phyloP scores from a whole-genome alignment of 2,888 invertebrate genomes.

The Brachynemurus nebulosus region DNA sequence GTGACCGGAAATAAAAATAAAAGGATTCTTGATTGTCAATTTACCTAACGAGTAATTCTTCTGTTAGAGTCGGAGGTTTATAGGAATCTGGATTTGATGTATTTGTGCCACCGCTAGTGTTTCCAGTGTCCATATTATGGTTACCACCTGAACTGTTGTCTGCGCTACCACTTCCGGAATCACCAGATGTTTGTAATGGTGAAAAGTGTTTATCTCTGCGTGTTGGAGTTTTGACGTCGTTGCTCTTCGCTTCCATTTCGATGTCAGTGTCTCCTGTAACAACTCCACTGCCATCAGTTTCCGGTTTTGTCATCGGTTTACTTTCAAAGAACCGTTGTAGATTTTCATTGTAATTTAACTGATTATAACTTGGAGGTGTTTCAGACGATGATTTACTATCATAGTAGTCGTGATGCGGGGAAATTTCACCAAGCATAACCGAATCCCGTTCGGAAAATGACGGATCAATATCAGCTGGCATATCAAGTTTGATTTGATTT shows the following conservation, averaged over 20 bases:
- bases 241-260: conserved; percentile 29
- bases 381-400: conserved; percentile 68
- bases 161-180: conserved; percentile 42
- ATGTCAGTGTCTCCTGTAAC: conserved; percentile 26
- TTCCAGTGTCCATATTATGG: conserved; percentile 38
- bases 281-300: conserved; percentile 35
- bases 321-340: conserved; percentile 47
- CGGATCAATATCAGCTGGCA: conserved; percentile 42
- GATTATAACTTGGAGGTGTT: conserved; percentile 71
- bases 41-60: conserved; percentile 40
- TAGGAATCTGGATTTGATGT: conserved; percentile 30
- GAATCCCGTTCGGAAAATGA: conserved; percentile 60
- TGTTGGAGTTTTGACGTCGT: no score
- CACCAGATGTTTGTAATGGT: conserved; percentile 38
- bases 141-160: conserved; percentile 46
- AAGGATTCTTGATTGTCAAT: no score
- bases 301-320: conserved; percentile 47
- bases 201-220: conserved; percentile 36
- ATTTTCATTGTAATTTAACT: conserved; percentile 75
- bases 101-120: conserved; percentile 33
- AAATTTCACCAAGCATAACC: conserved; percentile 71
- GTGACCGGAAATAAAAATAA: no score
- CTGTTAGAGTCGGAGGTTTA: conserved; percentile 41
- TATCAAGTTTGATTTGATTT: conserved; percentile 42
- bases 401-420: conserved; percentile 67